These are phyloP conservation scores for Tetranychus cinnabarinus DNA, from an alignment of 1,140 invertebrate species.

Conservation along the genomic window DNA sequence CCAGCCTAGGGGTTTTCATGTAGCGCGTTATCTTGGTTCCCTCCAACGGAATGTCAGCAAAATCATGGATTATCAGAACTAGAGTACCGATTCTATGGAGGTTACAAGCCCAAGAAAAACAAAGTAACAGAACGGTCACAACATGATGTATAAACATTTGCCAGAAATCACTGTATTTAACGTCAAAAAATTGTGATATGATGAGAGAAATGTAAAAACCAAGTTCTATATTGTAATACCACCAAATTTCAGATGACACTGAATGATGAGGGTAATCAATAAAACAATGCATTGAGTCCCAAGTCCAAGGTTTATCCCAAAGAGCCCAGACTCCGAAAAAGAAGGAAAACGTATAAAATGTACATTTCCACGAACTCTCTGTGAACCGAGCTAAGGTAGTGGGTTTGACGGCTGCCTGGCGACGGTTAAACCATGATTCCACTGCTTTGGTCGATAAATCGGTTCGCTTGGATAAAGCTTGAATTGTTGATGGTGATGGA, in stretches of 20 bases:
- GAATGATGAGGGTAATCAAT: slow-evolving; percentile 34
- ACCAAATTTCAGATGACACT: slow-evolving; percentile 33
- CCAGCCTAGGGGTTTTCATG: slow-evolving; percentile 57
- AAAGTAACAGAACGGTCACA: slow-evolving; percentile 64
- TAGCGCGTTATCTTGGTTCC: slow-evolving; percentile 69
- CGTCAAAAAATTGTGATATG: slow-evolving; percentile 75
- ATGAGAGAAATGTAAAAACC: slow-evolving; percentile 88
- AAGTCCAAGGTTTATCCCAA: slow-evolving; percentile 83
- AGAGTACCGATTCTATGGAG: slow-evolving; percentile 70
- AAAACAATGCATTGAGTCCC: slow-evolving; percentile 76
- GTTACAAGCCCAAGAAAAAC: slow-evolving; percentile 82
- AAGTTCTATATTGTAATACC: slow-evolving; percentile 87
- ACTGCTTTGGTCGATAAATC: slow-evolving; percentile 66
- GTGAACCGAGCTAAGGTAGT: slow-evolving; percentile 73
- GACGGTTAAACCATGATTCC: slow-evolving; percentile 62
- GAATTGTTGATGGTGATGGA: too few relatives aligned
- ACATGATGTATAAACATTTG: slow-evolving; percentile 96
- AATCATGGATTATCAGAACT: slow-evolving; percentile 75
- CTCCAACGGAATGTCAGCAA: slow-evolving; percentile 84
- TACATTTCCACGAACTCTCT: slow-evolving; percentile 67
- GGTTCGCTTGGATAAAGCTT: slow-evolving; percentile 46
- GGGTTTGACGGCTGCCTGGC: slow-evolving; percentile 55
- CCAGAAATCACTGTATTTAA: slow-evolving; percentile 68
- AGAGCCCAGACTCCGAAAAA: slow-evolving; percentile 53
- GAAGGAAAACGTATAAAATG: slow-evolving; percentile 63